Conservation (phyloP, 1,140 invertebrate genomes). For the Magallana ariakensis region DNA sequence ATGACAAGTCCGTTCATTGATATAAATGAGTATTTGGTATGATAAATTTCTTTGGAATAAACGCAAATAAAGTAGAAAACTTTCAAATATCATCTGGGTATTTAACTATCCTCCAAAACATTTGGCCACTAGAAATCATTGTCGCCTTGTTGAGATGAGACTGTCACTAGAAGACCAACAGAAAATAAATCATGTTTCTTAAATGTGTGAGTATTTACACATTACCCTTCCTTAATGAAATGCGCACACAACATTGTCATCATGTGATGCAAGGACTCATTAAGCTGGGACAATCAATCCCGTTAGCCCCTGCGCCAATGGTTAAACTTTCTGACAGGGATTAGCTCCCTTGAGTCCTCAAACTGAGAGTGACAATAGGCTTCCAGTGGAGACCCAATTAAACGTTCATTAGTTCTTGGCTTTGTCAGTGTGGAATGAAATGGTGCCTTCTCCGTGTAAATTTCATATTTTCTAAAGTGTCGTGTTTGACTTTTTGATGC, state of each 20-base stretch:
- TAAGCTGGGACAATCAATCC: constrained; percentile 3
- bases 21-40: no score
- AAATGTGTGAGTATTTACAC: constrained; percentile 18
- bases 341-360: constrained; percentile 25
- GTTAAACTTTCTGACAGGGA: constrained; percentile 33
- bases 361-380: neutral
- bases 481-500: constrained; percentile 18
- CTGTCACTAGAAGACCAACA: neutral
- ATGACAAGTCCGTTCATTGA: no score
- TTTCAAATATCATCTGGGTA: neutral
- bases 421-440: neutral
- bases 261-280: constrained; percentile 24
- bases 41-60: no score
- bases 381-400: constrained; percentile 18
- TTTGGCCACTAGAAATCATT: neutral
- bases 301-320: neutral
- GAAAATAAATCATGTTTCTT: neutral
- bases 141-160: neutral
- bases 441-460: constrained; percentile 11
- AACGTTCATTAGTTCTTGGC: constrained; percentile 16
- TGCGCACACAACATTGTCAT: constrained; percentile 6
- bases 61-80: neutral
- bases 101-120: neutral
- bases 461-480: constrained; percentile 5
- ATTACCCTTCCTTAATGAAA: constrained; percentile 22